phyloP scores from a whole-genome alignment of 2,888 invertebrate species.

The Camptogramma bilineatum region DNA sequence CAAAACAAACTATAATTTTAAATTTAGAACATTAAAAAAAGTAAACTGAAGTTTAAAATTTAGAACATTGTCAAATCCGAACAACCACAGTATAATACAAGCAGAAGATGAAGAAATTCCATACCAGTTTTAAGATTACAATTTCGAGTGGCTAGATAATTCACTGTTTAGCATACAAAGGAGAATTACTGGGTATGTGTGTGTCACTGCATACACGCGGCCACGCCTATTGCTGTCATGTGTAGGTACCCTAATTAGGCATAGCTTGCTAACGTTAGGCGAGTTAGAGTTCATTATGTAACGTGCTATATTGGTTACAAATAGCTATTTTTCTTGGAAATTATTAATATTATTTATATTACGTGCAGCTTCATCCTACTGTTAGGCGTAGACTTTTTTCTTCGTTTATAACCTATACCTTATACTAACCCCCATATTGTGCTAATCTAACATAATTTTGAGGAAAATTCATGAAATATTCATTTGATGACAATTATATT shows the following conservation, averaged over 20 bases:
- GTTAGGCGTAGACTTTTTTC: no score
- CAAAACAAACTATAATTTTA: background rate
- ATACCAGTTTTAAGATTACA: conserved; percentile 82
- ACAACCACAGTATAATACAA: conserved; percentile 51
- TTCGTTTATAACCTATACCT: no score
- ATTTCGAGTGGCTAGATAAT: conserved; percentile 84
- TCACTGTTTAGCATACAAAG: conserved; percentile 84
- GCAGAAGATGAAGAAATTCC: conserved; percentile 84
- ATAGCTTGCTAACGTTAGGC: conserved; percentile 63
- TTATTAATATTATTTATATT: background rate
- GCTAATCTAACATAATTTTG: no score
- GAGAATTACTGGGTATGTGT: conserved; percentile 81
- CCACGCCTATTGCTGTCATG: conserved; percentile 84
- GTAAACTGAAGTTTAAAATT: background rate
- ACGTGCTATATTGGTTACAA: conserved; percentile 47
- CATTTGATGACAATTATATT: no score
- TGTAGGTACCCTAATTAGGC: conserved; percentile 83
- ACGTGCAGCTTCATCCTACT: background rate
- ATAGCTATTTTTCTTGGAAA: conserved; percentile 10
- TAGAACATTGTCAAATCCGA: conserved; percentile 38
- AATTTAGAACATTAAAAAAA: conserved; percentile 11
- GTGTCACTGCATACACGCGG: conserved; percentile 72
- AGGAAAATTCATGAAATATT: no score
- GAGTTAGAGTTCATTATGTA: conserved; percentile 56
- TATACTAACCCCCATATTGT: no score